Base-by-base conservation (phyloP, 2,888 invertebrate species). In the Troglohyphantes excavatus region DNA sequence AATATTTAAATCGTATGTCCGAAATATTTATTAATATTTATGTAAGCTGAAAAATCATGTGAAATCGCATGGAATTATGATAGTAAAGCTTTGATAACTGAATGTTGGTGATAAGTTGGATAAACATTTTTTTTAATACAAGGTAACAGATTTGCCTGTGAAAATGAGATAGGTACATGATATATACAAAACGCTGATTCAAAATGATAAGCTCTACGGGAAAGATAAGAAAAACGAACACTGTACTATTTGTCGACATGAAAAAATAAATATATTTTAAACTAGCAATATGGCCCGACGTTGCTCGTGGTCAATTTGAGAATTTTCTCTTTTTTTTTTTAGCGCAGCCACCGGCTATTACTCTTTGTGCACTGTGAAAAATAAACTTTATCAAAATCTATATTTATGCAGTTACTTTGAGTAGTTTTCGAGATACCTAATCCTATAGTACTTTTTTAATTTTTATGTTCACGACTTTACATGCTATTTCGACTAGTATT, bases 71-170 rank as follows among this genome's bases (percentile, higher is more conserved):
- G n/a, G 53, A 53, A 53, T 53, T n/a, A n/a, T 17, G 53, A 53
- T 53, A 53, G n/a, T n/a, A n/a, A n/a, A n/a, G 5, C 0, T n/a
- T 53, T 13, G 17, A n/a, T 53, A 53, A 53, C 53, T 13, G n/a
- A 53, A 53, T 13, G 1, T n/a, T n/a, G 1, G 13, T n/a, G 53
- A 53, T 53, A 53, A 53, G 53, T 13, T 0, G 2, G 7, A 53
- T 53, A 53, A 53, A 53, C n/a, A 53, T n/a, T 53, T 17, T 53
- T 53, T 46, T 46, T 53, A 33, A 53, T n/a, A 53, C n/a, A 53
- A 53, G 17, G 53, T 53, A 53, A 53, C 53, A 33, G 9, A 9
- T n/a, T n/a, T n/a, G n/a, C 53, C n/a, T 53, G 6, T 53, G 17
- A 53, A 53, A 17, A 5, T n/a, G 0, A 17, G 17, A 53, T 17